These are phyloP conservation scores for Artibeus lituratus DNA, from an alignment of 2,797 vertebrate species.

Conservation along the genomic window DNA sequence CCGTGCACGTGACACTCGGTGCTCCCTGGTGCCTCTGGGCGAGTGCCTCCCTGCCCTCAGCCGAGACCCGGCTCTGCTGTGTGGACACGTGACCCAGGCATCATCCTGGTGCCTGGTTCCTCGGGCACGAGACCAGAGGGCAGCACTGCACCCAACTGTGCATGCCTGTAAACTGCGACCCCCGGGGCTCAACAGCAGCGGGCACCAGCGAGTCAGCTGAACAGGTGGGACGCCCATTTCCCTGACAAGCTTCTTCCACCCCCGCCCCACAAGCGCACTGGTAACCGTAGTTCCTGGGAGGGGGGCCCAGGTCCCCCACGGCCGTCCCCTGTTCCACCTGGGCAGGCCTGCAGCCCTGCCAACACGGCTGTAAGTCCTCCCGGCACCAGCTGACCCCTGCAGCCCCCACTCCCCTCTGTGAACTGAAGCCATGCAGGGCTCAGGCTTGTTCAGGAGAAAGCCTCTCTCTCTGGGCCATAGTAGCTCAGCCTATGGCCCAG, in stretches of 20 bases:
- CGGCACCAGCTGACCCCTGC: neutral
- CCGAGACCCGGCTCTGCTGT: neutral
- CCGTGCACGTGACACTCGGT: rapidly evolving
- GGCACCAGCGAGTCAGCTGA: neutral
- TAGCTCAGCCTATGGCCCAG: neutral
- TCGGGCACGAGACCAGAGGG: neutral
- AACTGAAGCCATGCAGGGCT: neutral
- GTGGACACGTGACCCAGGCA: neutral
- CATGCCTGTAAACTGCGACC: neutral
- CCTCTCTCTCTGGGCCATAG: neutral
- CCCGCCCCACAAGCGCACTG: neutral
- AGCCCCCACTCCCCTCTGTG: neutral
- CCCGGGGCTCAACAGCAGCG: no score
- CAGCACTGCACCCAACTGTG: neutral
- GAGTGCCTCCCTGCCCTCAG: neutral
- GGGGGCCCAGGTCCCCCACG: neutral
- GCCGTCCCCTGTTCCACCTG: neutral
- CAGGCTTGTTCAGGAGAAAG: neutral
- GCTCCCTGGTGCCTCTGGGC: neutral
- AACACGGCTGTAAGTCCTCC: neutral
- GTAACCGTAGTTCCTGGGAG: neutral
- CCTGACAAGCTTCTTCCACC: neutral
- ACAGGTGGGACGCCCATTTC: neutral
- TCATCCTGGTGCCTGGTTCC: neutral
- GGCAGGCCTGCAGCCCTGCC: neutral